phyloP scores from a whole-genome alignment of 2,113 vertebrate species.

The Phylloscopus trochilus region DNA sequence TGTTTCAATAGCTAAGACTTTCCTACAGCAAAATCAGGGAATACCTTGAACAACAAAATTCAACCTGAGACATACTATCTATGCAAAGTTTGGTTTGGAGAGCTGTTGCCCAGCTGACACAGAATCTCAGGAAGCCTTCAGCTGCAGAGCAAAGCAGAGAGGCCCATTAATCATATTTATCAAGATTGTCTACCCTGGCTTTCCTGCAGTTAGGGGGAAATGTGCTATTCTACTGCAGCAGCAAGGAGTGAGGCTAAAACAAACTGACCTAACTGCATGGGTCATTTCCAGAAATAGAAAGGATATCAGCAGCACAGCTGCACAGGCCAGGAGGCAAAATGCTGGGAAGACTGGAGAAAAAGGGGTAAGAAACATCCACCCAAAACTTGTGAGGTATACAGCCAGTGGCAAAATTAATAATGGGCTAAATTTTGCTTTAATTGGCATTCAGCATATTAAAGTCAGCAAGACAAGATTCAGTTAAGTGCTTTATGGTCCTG shows the following conservation, averaged over 20 bases:
- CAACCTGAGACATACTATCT: neutral
- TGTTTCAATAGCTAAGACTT: neutral
- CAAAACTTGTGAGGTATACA: conserved; percentile 24
- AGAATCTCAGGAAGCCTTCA: conserved; percentile 16
- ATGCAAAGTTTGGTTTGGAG: neutral
- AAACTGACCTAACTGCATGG: conserved; percentile 57
- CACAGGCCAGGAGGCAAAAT: conserved; percentile 42
- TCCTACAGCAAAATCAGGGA: neutral
- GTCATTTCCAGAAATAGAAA: conserved; percentile 60
- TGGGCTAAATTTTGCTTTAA: conserved; percentile 12
- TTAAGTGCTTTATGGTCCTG: neutral
- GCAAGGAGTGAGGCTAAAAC: conserved; percentile 49
- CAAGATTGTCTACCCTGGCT: conserved; percentile 19
- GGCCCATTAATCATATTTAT: conserved; percentile 65
- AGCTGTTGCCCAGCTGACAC: neutral
- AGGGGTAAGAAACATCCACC: neutral
- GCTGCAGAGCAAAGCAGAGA: conserved; percentile 23
- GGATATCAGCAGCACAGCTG: conserved; percentile 31
- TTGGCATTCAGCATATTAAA: neutral
- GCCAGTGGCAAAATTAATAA: conserved; percentile 17
- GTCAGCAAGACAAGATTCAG: neutral
- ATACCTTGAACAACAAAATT: neutral
- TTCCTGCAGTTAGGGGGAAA: conserved; percentile 36
- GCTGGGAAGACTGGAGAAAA: neutral
- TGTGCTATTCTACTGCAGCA: conserved; percentile 49